Conservation (phyloP, 2,113 vertebrate genomes). For the Misgurnus anguillicaudatus region DNA sequence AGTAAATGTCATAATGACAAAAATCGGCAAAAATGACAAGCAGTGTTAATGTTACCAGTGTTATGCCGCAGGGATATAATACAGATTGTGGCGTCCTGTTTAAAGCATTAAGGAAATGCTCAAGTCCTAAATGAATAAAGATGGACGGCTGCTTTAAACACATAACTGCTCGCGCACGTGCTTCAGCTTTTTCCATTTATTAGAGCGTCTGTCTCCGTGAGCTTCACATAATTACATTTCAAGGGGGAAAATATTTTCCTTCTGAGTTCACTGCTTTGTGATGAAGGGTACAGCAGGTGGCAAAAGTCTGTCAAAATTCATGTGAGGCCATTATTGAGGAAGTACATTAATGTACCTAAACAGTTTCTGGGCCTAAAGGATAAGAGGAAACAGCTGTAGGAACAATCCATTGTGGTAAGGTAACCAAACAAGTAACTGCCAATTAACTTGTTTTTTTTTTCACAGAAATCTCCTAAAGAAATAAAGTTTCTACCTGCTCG, state of each 20-base stretch:
- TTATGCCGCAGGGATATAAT: neutral
- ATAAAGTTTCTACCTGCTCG: constrained; percentile 69
- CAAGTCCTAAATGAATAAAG: constrained; percentile 34
- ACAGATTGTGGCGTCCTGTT: constrained; percentile 7
- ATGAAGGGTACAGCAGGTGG: constrained; percentile 62
- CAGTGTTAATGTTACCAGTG: neutral
- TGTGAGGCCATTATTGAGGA: constrained; percentile 29
- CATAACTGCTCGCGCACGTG: neutral
- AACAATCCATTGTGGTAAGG: neutral
- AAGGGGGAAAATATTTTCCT: constrained; percentile 70
- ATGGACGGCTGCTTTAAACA: constrained; percentile 22
- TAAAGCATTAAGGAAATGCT: constrained; percentile 17
- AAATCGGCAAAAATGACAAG: neutral
- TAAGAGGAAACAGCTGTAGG: constrained; percentile 5
- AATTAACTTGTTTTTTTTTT: no score
- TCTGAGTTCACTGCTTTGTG: constrained; percentile 63
- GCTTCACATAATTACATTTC: constrained; percentile 60
- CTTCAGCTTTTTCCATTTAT: constrained; percentile 55
- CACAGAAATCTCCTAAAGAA: no score
- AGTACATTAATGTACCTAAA: constrained; percentile 6
- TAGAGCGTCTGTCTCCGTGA: constrained; percentile 59
- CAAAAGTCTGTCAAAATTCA: constrained; percentile 51
- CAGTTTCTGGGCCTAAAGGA: neutral
- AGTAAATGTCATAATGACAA: neutral
- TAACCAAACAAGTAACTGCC: no score